Evolutionary conservation across 2,888 invertebrate species (phyloP).

Genomic region (Ecliptopera silaceata): DNA sequence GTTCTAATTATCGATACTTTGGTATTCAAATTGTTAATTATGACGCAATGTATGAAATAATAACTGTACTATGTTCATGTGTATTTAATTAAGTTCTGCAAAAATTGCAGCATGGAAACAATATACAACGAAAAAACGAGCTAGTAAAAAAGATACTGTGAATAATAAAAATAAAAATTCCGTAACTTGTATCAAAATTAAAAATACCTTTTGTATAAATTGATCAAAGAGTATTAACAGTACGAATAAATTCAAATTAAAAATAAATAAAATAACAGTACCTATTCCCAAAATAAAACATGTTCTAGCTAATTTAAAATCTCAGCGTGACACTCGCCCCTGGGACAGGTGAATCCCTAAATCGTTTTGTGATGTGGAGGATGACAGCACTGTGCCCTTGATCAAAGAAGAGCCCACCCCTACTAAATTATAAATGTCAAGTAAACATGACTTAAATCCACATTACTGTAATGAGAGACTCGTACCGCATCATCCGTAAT

Average conservation of each 20-base stretch:
- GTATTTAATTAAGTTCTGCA: too few species aligned
- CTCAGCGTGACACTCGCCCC: slow-evolving; percentile 12
- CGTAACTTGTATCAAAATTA: too few species aligned
- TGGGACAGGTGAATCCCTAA: slow-evolving; percentile 21
- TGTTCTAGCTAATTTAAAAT: neutral
- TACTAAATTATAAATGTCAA: slow-evolving; percentile 36
- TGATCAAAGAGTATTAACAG: too few species aligned
- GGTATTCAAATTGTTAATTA: neutral
- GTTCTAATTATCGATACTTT: slow-evolving; percentile 12
- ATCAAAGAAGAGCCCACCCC: slow-evolving; percentile 34
- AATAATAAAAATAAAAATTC: too few species aligned
- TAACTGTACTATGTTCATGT: too few species aligned
- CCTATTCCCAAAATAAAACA: too few species aligned
- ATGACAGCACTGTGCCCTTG: slow-evolving; percentile 28
- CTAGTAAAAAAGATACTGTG: too few species aligned
- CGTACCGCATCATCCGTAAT: slow-evolving; percentile 31
- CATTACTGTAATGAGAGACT: slow-evolving; percentile 31
- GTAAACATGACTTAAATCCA: slow-evolving; percentile 37
- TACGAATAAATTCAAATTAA: too few species aligned
- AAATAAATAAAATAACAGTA: neutral
- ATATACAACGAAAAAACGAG: too few species aligned
- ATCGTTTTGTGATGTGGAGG: slow-evolving; percentile 26
- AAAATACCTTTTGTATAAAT: too few species aligned
- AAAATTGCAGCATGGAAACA: too few species aligned
- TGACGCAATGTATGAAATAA: too few species aligned